Conservation (phyloP, 2,113 vertebrate species). For the Athene noctua region DNA sequence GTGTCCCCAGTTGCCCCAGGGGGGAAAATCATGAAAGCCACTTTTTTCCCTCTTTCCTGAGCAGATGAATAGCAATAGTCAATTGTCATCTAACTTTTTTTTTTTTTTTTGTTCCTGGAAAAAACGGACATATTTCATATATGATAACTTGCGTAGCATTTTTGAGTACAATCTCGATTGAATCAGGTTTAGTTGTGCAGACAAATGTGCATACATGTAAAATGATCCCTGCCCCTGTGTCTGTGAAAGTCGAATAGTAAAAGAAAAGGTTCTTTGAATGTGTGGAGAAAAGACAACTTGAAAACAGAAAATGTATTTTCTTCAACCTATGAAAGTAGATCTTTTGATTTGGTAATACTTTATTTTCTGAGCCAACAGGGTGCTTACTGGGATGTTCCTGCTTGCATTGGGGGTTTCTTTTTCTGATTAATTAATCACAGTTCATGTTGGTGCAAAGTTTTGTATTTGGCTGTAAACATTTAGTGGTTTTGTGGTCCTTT, state of each 20-base stretch:
- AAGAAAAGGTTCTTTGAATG: not conserved
- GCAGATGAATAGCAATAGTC: not conserved
- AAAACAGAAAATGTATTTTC: not conserved
- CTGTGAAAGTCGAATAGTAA: not conserved
- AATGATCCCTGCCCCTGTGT: not conserved
- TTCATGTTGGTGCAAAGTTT: not conserved
- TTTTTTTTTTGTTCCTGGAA: not conserved
- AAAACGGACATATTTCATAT: not conserved
- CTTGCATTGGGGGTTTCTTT: not conserved
- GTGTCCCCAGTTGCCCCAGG: not conserved
- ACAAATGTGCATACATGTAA: rapidly evolving
- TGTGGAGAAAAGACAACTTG: not conserved
- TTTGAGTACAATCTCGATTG: not conserved
- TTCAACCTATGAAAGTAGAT: not conserved
- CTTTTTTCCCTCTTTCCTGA: not conserved
- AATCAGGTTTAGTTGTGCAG: not conserved
- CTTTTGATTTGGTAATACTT: not conserved
- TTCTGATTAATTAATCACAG: not conserved
- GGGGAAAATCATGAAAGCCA: not conserved
- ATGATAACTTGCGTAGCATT: not conserved
- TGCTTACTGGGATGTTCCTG: not conserved
- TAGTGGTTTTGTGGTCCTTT: not conserved
- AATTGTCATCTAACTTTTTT: not conserved
- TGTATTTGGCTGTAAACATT: not conserved
- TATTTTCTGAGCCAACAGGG: not conserved